Evolutionary conservation across 2,888 invertebrate species (phyloP).

Genomic region (Oxycera nigricornis): DNA sequence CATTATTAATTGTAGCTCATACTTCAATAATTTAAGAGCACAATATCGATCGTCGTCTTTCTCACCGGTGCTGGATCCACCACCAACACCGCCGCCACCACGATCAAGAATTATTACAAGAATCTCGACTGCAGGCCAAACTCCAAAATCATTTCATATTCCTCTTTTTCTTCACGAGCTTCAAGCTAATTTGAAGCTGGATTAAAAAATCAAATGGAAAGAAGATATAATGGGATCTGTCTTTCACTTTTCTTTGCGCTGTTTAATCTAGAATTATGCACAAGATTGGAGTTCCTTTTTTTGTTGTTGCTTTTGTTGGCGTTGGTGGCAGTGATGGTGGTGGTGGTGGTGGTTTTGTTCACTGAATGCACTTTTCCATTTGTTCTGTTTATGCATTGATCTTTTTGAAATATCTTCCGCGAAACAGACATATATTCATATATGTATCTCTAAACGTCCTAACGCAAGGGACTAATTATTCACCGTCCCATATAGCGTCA

Average conservation of each 20-base stretch:
- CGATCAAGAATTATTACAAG: background rate
- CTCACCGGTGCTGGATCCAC: background rate
- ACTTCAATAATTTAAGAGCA: slow-evolving; percentile 35
- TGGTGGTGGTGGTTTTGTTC: background rate
- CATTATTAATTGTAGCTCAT: slow-evolving; percentile 38
- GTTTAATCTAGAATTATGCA: slow-evolving; percentile 18
- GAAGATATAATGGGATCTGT: slow-evolving; percentile 24
- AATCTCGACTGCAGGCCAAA: slow-evolving; percentile 6
- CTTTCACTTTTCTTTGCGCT: slow-evolving; percentile 16
- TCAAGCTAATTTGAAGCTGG: slow-evolving; percentile 16
- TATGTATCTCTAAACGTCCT: slow-evolving; percentile 2
- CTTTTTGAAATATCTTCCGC: background rate
- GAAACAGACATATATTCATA: background rate
- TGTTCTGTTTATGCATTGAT: background rate
- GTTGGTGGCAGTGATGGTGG: background rate
- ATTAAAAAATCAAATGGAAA: slow-evolving; percentile 1
- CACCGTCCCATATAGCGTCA: slow-evolving; percentile 15
- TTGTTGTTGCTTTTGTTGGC: background rate
- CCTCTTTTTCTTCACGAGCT: background rate
- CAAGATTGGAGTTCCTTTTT: slow-evolving; percentile 2
- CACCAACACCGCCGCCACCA: too few relatives aligned
- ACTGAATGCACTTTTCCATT: background rate
- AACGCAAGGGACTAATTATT: slow-evolving; percentile 8
- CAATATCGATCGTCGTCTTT: slow-evolving; percentile 17
- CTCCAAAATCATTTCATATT: background rate